Conservation (phyloP, 2,888 invertebrate genomes). For the Eupithecia dodoneata region DNA sequence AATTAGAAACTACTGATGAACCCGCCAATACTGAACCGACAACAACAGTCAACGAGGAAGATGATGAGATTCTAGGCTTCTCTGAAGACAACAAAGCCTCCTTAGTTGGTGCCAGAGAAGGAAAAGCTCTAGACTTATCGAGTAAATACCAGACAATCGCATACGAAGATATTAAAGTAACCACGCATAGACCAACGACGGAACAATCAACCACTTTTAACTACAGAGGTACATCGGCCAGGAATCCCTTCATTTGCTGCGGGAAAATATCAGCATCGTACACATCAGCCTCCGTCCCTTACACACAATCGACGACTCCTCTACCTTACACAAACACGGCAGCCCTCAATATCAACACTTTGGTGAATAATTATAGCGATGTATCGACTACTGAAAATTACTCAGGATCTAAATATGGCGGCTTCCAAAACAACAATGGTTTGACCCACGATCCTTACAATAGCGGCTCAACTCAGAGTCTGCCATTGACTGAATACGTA, state of each 20-base stretch:
- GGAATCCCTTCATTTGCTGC: constrained; percentile 73
- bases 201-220: constrained; percentile 59
- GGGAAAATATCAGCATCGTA: constrained; percentile 78
- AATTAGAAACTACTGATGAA: constrained; percentile 69
- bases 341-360: constrained; percentile 59
- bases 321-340: constrained; percentile 76
- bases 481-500: constrained; percentile 76
- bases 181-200: constrained; percentile 52
- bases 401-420: constrained; percentile 65
- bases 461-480: constrained; percentile 71
- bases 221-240: constrained; percentile 59
- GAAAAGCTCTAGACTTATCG: constrained; percentile 71
- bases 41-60: constrained; percentile 86
- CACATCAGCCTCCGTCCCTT: constrained; percentile 67
- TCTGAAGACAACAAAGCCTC: constrained; percentile 85
- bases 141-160: constrained; percentile 39
- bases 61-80: constrained; percentile 90
- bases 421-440: constrained; percentile 75
- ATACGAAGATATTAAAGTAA: constrained; percentile 53
- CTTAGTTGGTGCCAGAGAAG: constrained; percentile 64
- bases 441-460: constrained; percentile 74
- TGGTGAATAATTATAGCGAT: constrained; percentile 57
- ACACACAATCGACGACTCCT: constrained; percentile 60
- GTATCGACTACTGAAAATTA: constrained; percentile 66
- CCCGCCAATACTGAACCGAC: constrained; percentile 82